These are phyloP conservation scores for Oxyruncus cristatus DNA, from an alignment of 2,113 vertebrate genomes.

Conservation along the genomic window DNA sequence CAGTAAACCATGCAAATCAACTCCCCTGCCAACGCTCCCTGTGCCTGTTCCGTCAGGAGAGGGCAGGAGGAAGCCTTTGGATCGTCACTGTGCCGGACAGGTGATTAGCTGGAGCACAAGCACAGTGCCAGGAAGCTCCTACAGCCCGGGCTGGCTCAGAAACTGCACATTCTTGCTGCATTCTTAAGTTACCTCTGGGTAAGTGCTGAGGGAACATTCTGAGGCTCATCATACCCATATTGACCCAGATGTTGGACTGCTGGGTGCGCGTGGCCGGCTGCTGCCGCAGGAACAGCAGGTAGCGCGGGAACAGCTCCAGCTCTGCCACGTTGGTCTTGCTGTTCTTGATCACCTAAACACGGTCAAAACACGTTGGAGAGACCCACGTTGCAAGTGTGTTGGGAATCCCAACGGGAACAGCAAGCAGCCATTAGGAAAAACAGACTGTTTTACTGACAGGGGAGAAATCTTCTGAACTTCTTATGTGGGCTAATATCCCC, in stretches of 20 bases:
- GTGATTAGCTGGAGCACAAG: conserved; percentile 27
- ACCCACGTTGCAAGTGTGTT: neutral
- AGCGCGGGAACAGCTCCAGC: conserved; percentile 92
- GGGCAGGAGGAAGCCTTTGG: conserved; percentile 41
- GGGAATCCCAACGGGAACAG: neutral
- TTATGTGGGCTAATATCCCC: neutral
- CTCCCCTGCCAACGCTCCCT: neutral
- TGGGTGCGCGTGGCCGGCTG: conserved; percentile 91
- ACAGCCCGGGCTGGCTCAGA: conserved; percentile 16
- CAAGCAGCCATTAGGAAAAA: neutral
- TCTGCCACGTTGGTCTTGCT: conserved; percentile 82
- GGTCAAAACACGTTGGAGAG: neutral
- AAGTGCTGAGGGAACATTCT: conserved; percentile 95
- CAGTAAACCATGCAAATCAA: neutral
- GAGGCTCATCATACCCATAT: conserved; percentile 99
- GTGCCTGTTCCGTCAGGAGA: neutral
- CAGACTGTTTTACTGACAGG: neutral
- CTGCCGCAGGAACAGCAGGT: conserved; percentile 95
- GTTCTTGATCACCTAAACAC: conserved; percentile 87
- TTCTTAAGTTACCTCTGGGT: conserved; percentile 97
- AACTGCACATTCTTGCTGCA: conserved; percentile 90
- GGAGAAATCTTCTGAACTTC: neutral
- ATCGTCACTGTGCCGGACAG: neutral
- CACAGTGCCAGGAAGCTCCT: conserved; percentile 57
- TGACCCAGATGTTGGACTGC: conserved; percentile 99